A percentile compares a stretch with the other conserved stretches of the same genome.
Evolutionary conservation across 2,797 vertebrate genomes (phyloP).

Genomic region (Leucoraja ocellata): DNA sequence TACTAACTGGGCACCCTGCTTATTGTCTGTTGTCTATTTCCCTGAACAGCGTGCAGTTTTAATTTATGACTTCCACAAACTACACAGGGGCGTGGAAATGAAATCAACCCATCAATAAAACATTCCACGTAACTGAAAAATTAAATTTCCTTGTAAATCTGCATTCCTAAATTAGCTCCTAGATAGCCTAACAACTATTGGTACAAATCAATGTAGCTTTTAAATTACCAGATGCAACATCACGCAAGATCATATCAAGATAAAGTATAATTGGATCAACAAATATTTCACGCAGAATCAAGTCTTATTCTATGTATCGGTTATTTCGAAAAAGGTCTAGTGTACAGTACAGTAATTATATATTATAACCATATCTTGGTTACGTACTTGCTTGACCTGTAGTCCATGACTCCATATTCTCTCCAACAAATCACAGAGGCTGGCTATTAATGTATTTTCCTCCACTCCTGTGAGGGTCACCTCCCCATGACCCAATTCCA

Average conservation of each 20-base stretch:
- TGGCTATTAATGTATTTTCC: constrained; percentile 95
- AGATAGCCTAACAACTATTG: not conserved
- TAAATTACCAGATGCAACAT: not conserved
- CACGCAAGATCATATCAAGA: not conserved
- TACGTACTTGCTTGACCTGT: constrained; percentile 88
- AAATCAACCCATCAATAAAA: not conserved
- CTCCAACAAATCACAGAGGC: constrained; percentile 91
- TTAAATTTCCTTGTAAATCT: not conserved
- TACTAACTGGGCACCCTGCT: not conserved
- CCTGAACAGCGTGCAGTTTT: not conserved
- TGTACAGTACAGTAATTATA: not conserved
- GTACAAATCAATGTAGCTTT: not conserved
- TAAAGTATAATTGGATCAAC: not conserved
- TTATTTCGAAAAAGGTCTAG: not conserved
- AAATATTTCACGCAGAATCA: not conserved
- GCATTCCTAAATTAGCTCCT: not conserved
- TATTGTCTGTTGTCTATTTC: not conserved
- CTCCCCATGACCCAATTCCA: constrained; percentile 93
- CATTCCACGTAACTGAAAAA: not conserved
- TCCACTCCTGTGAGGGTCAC: constrained; percentile 96
- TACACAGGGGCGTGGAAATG: not conserved
- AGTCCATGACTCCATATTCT: constrained; percentile 97
- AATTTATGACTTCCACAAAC: not conserved
- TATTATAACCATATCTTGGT: not conserved
- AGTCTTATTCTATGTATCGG: no score